A percentile compares a stretch with the other conserved stretches of the same genome.
These are phyloP conservation scores for Nomada ferruginata DNA, from an alignment of 2,888 invertebrate species.

Conservation along the genomic window DNA sequence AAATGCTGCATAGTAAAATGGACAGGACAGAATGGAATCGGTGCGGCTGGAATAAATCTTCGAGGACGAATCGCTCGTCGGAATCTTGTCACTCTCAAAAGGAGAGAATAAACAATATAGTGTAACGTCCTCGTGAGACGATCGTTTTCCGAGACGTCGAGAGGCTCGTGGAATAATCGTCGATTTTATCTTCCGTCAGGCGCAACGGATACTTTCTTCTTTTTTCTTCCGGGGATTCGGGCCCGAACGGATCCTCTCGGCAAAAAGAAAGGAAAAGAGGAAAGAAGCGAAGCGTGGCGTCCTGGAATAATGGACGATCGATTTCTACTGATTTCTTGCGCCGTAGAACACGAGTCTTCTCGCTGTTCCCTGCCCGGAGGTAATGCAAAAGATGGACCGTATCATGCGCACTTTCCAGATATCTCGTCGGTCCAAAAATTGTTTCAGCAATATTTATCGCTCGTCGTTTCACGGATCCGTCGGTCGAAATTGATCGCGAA, in stretches of 20 bases:
- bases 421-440: too few relatives aligned
- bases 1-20: neutral
- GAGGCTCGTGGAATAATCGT: constrained; percentile 32
- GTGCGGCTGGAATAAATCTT: neutral
- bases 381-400: neutral
- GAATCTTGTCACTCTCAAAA: constrained; percentile 17
- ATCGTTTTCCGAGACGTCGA: neutral
- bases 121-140: neutral
- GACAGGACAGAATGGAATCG: constrained; percentile 3
- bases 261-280: constrained; percentile 42
- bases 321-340: constrained; percentile 70
- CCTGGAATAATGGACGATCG: constrained; percentile 70
- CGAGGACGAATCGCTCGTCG: neutral
- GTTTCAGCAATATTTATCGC: too few relatives aligned
- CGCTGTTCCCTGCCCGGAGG: constrained; percentile 43
- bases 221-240: constrained; percentile 18
- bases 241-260: constrained; percentile 20
- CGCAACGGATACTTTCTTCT: constrained; percentile 59
- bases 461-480: too few relatives aligned
- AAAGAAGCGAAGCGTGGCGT: constrained; percentile 67
- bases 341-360: constrained; percentile 73
- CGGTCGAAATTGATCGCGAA: too few relatives aligned
- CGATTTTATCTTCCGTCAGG: constrained; percentile 59
- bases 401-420: too few relatives aligned
- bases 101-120: neutral